Base-by-base conservation (phyloP, 2,888 invertebrate species). In the Synanthedon andrenaeformis region DNA sequence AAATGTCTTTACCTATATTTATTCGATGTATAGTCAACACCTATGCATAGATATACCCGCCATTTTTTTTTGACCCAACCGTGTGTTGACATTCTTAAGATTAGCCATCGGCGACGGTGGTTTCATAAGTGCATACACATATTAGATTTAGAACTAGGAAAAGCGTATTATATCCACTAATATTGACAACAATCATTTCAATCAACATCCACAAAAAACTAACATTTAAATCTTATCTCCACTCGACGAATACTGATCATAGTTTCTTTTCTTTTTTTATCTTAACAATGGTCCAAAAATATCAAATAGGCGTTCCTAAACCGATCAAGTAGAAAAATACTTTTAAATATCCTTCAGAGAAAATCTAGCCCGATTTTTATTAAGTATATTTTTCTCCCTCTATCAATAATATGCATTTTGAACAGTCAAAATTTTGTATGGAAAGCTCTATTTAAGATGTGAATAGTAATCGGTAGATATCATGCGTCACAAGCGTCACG, bases 211-310 rank as follows among this genome's bases (percentile, higher is more conserved):
- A 75, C 72, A 68, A 75, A 76, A 35, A 76, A 75, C 82, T 83
- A 83, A 79, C 79, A 72, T 74, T 13, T 49, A 49, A 49, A 17
- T 17, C 19, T 17, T 14, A 45, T 45, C 45, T 49, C 49, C 51
- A 41, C 8, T 51, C 35, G 4, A 28, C 76, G 69, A 85, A 85
- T 84, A 87, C 85, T 85, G 85, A 80, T 82, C 77, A 76, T 75
- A 78, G 61, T 72, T 76, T 23, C 23, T 23, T 23, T 23, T 23
- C 5, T 72, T 51, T 35, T 35, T 72, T 51, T 73, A 79, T 79
- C 82, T 78, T 82, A 85, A 87, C 84, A 87, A 82, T 86, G 85
- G 85, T 87, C 86, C 87, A 87, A 86, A 87, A 87, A 86, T 87
- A 87, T 85, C 84, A 84, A 84, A 79, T 79, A 82, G 81, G 35